Evolutionary conservation across 2,113 vertebrate species (phyloP).

Genomic region (Salvelinus alpinus): DNA sequence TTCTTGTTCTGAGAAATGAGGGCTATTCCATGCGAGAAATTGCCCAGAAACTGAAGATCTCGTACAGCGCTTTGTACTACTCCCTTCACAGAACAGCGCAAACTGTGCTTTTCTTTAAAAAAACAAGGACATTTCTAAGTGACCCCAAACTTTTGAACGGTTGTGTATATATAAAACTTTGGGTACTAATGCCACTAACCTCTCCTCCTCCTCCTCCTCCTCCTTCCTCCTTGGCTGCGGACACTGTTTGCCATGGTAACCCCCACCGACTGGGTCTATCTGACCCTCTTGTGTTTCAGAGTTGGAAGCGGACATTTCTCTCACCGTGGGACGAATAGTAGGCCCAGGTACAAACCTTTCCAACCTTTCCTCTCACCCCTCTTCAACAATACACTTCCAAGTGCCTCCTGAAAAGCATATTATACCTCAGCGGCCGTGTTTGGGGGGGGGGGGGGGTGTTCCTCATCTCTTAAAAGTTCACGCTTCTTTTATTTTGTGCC

Average conservation of each 20-base stretch:
- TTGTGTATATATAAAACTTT: not conserved
- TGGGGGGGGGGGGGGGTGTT: not conserved
- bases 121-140: too few relatives aligned
- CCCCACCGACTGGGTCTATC: constrained; percentile 54
- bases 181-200: constrained; percentile 52
- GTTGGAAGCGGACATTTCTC: constrained; percentile 84
- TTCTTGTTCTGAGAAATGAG: too few relatives aligned
- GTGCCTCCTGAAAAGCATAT: constrained; percentile 36
- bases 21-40: too few relatives aligned
- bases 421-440: constrained; percentile 21
- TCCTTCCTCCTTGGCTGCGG: constrained; percentile 18
- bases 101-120: too few relatives aligned
- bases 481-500: not conserved
- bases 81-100: too few relatives aligned
- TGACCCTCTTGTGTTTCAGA: constrained; percentile 94
- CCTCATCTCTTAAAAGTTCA: not conserved
- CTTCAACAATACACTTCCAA: constrained; percentile 3
- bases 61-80: too few relatives aligned
- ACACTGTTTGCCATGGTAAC: not conserved
- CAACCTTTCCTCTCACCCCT: constrained; percentile 3
- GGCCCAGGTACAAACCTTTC: constrained; percentile 89
- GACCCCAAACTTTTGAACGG: too few relatives aligned
- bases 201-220: constrained; percentile 12
- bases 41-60: too few relatives aligned
- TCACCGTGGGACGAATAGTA: constrained; percentile 89